A percentile compares a stretch with the other conserved stretches of the same genome.
phyloP scores from a whole-genome alignment of 2,888 invertebrate genomes.

The Diplolepis rosae region DNA sequence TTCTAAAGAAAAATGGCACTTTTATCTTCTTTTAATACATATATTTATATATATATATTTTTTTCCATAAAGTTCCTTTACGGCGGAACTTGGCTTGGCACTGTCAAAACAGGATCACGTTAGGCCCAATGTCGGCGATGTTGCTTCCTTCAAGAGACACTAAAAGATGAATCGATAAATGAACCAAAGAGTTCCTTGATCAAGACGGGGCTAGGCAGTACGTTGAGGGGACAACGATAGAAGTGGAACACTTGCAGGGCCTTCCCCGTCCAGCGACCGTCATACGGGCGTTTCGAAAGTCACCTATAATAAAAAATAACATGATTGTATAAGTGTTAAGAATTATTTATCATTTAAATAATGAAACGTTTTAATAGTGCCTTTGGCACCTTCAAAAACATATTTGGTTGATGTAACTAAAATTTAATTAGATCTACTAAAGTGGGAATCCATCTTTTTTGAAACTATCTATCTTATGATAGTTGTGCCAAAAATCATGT shows the following conservation, averaged over 20 bases:
- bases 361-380: too few relatives aligned
- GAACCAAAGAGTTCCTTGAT: slow-evolving; percentile 7
- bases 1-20: not conserved
- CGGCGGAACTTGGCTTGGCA: slow-evolving; percentile 5
- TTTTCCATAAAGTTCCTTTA: slow-evolving; percentile 9
- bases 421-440: too few relatives aligned
- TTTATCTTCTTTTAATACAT: not conserved
- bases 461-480: too few relatives aligned
- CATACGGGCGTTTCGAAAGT: slow-evolving; percentile 72
- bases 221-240: slow-evolving; percentile 65
- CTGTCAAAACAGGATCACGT: slow-evolving; percentile 19
- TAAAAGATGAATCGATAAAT: slow-evolving; percentile 12
- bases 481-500: too few relatives aligned
- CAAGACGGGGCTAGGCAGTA: slow-evolving; percentile 67
- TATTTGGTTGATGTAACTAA: too few relatives aligned
- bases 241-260: slow-evolving; percentile 66
- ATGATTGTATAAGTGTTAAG: too few relatives aligned
- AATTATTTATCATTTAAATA: too few relatives aligned
- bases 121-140: slow-evolving; percentile 12
- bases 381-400: too few relatives aligned
- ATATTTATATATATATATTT: not conserved
- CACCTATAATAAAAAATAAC: slow-evolving; percentile 62
- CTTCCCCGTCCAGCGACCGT: slow-evolving; percentile 70
- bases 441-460: too few relatives aligned
- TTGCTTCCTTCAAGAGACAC: slow-evolving; percentile 3